Evolutionary conservation across 2,113 vertebrate genomes (phyloP), one percentile per base, ranked within the genome.

Genomic region (Copsychus sechellarum): DNA sequence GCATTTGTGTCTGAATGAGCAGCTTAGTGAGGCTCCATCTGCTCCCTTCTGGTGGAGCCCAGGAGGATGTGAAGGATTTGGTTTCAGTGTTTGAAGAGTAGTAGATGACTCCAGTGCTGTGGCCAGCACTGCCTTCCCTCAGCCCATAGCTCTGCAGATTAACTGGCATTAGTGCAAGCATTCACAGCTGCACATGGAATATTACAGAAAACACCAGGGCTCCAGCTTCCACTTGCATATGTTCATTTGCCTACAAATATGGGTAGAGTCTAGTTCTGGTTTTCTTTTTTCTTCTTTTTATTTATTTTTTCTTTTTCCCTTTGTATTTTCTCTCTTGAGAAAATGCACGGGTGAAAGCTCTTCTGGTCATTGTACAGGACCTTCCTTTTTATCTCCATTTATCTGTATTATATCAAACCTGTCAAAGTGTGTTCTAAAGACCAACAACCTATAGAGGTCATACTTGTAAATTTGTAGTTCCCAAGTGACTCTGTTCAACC

Each of bases 1-100:
- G 72, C 34, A 36, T 83, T 89, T 93, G 72, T 81, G 57, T 89
- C 81, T 79, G 77, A 88, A 76, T 10, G 48, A 74, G 74, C 72
- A 65, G 81, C 81, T 89, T 61, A 86, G 88, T 18, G 23, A 93
- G 65, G 66, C 82, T 93, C 81, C 80, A 85, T 96, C 90, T 96
- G 76, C 86, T 95, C 70, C 50, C 53, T 51, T 26, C 62, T 92
- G 70, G 45, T 62, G 48, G 84, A 45, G 72, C 88, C 90, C 80
- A 85, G 81, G 67, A 96, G 48, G 85, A 78, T 53, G 67, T 47
- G 79, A 84, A 94, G 91, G 57, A 34, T 92, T 45, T 0, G 3
- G 36, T 86, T 81, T 56, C 67, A 67, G 57, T 71, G 85, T 81
- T 91, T 84, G 67, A 92, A 81, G 67, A 88, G 76, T 8, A 34